These are phyloP conservation scores for Blastomussa wellsi DNA, from an alignment of 92 coral and sea anemone genomes.

Conservation along the genomic window DNA sequence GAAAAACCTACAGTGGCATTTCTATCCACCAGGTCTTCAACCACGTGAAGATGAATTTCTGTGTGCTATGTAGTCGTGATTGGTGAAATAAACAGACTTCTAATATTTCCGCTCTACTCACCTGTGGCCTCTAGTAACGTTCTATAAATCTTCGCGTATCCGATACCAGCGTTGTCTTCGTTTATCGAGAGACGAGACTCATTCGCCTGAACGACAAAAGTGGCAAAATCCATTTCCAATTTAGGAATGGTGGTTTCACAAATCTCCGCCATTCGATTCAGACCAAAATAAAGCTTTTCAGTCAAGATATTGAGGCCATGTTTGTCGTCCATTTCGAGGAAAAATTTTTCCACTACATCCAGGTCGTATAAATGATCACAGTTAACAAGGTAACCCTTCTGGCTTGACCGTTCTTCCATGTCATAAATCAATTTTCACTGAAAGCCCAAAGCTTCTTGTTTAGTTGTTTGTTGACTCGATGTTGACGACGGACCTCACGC, in stretches of 20 bases:
- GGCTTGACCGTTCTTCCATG: constrained; percentile 6
- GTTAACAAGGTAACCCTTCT: constrained; percentile 68
- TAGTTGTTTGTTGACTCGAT: background rate
- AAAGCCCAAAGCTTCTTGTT: too few relatives aligned
- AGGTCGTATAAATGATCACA: constrained; percentile 67
- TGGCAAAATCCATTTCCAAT: constrained; percentile 44
- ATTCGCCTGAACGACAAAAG: constrained; percentile 70
- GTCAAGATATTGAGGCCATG: constrained; percentile 3
- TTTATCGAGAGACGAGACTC: constrained; percentile 70
- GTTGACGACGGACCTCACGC: too few relatives aligned
- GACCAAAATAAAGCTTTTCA: constrained; percentile 48
- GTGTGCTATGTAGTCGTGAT: background rate
- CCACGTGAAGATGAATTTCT: background rate
- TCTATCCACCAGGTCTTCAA: background rate
- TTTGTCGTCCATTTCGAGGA: constrained; percentile 42
- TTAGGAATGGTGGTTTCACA: constrained; percentile 8
- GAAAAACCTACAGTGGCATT: background rate
- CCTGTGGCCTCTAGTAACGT: constrained; percentile 50
- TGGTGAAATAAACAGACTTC: background rate
- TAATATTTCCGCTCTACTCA: background rate
- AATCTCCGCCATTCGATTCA: constrained; percentile 54
- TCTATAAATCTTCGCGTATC: constrained; percentile 58
- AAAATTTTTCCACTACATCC: constrained; percentile 50
- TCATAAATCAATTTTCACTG: background rate
- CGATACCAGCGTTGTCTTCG: constrained; percentile 52